phyloP scores from a whole-genome alignment of 92 coral and sea anemone species.

The Epizoanthus ramosus region DNA sequence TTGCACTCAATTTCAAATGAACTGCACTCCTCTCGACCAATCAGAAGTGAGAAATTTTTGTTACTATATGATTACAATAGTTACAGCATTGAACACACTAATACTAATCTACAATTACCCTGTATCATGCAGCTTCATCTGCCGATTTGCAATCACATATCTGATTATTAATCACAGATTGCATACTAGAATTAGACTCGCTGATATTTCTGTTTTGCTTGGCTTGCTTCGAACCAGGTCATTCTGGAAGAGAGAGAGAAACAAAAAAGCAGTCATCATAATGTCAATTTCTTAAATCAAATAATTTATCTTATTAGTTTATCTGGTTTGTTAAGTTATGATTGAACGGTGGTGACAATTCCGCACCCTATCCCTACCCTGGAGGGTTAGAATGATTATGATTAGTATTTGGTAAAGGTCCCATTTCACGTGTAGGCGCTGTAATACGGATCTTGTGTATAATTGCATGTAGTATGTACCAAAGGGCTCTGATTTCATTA shows the following conservation, averaged over 20 bases:
- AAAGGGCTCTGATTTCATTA: too few relatives aligned
- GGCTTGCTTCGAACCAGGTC: slow-evolving; percentile 26
- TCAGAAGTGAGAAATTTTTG: too few relatives aligned
- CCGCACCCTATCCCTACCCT: slow-evolving; percentile 22
- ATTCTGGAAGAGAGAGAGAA: slow-evolving; percentile 5
- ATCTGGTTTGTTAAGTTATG: not conserved
- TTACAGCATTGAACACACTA: not conserved
- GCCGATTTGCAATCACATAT: too few relatives aligned
- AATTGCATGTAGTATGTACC: too few relatives aligned
- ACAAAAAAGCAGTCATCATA: slow-evolving; percentile 7
- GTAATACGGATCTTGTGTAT: too few relatives aligned
- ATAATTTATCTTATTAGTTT: not conserved
- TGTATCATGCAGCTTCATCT: too few relatives aligned
- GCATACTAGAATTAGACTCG: slow-evolving; percentile 17
- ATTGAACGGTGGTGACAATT: not conserved
- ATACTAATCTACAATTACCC: not conserved
- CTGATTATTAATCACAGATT: slow-evolving; percentile 9
- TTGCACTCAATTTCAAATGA: too few relatives aligned
- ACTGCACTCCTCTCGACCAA: too few relatives aligned
- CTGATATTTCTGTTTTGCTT: slow-evolving; percentile 11
- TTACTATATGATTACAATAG: too few relatives aligned
- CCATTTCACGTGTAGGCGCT: too few relatives aligned
- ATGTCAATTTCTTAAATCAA: not conserved
- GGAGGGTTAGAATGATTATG: slow-evolving; percentile 25
- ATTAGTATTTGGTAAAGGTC: too few relatives aligned